Evolutionary conservation across 2,888 invertebrate species (phyloP).

Genomic region (Brachylomia viminalis): DNA sequence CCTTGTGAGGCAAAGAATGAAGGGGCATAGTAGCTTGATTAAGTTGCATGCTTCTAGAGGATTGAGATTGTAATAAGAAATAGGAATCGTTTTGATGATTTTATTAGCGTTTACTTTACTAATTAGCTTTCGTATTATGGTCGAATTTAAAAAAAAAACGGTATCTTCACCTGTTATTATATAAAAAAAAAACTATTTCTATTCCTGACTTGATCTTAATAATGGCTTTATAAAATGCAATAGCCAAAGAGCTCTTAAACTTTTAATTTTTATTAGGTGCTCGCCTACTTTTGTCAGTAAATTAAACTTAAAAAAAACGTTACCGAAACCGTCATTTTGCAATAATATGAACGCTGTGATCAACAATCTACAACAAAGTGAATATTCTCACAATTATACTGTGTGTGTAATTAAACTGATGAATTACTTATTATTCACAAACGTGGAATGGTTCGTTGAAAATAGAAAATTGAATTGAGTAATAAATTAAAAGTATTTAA

Average conservation of each 20-base stretch:
- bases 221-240: too few relatives aligned
- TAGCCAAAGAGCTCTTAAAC: too few relatives aligned
- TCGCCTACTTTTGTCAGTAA: too few relatives aligned
- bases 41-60: not conserved
- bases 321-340: not conserved
- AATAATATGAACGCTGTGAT: conserved; percentile 3
- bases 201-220: too few relatives aligned
- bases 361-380: conserved; percentile 4
- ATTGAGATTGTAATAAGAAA: conserved; percentile 12
- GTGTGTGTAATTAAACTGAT: too few relatives aligned
- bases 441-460: conserved; percentile 12
- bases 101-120: not conserved
- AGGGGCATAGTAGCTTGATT: conserved; percentile 36
- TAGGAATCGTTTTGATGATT: conserved; percentile 3
- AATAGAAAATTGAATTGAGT: conserved; percentile 25
- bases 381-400: conserved; percentile 6
- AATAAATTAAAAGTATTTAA: conserved; percentile 33
- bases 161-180: too few relatives aligned
- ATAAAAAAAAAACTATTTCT: too few relatives aligned
- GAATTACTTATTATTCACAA: conserved; percentile 35
- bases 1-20: conserved; percentile 13
- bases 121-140: too few relatives aligned
- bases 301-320: not conserved
- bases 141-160: too few relatives aligned
- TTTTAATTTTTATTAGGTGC: too few relatives aligned